These are phyloP conservation scores for Danaus chrysippus DNA, from an alignment of 2,888 invertebrate species.

Conservation along the genomic window DNA sequence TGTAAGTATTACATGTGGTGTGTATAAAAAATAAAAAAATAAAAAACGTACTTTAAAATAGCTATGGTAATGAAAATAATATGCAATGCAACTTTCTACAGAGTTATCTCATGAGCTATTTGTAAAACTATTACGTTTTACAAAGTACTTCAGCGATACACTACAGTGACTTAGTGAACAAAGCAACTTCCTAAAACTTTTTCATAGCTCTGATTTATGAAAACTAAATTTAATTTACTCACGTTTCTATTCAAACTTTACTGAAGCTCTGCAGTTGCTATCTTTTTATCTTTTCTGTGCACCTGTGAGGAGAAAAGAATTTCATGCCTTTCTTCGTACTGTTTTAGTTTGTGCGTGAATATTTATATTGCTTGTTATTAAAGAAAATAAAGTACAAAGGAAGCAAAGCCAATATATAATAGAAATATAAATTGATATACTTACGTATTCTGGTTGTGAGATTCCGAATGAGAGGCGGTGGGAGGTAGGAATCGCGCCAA, in stretches of 20 bases:
- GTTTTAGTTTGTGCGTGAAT: slow-evolving; percentile 6
- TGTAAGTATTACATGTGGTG: too few relatives aligned
- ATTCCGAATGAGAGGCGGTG: slow-evolving; percentile 79
- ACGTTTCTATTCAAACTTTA: slow-evolving; percentile 47
- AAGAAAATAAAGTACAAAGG: not conserved
- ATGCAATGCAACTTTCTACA: too few relatives aligned
- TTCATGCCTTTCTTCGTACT: slow-evolving; percentile 30
- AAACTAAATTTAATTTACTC: slow-evolving; percentile 43
- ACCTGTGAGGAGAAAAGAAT: slow-evolving; percentile 61
- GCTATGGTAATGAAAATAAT: too few relatives aligned
- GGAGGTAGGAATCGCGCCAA: slow-evolving; percentile 80
- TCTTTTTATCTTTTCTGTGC: slow-evolving; percentile 68
- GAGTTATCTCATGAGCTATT: too few relatives aligned
- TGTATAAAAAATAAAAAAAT: too few relatives aligned
- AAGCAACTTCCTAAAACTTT: too few relatives aligned
- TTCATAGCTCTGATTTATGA: slow-evolving; percentile 3
- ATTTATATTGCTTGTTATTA: not conserved
- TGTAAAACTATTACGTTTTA: too few relatives aligned
- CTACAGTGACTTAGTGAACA: too few relatives aligned
- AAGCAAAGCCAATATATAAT: not conserved
- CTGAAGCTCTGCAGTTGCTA: slow-evolving; percentile 55
- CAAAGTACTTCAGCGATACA: too few relatives aligned
- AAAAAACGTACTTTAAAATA: too few relatives aligned
- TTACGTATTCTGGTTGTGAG: slow-evolving; percentile 82
- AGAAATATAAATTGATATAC: slow-evolving; percentile 45